phyloP scores from a whole-genome alignment of 2,888 invertebrate genomes.

The Drosophila neutralis region DNA sequence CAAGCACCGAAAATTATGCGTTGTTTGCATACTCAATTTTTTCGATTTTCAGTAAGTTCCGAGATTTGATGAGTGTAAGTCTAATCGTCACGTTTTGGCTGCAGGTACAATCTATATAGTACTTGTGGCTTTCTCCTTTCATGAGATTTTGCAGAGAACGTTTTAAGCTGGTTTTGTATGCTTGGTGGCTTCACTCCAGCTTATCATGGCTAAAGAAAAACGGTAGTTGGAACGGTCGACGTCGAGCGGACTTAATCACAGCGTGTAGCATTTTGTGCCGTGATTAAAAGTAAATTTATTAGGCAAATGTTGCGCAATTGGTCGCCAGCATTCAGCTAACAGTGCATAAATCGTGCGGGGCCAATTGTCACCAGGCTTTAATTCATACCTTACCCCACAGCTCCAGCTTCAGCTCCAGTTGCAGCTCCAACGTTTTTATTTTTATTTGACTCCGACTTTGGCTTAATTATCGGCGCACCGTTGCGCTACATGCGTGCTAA shows the following conservation, averaged over 20 bases:
- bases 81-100: not conserved
- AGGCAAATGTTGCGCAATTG: constrained; percentile 70
- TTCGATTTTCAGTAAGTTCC: constrained; percentile 41
- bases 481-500: constrained; percentile 82
- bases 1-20: accelerated
- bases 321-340: constrained; percentile 18
- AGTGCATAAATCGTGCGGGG: constrained; percentile 66
- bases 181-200: constrained; percentile 2
- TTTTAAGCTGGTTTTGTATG: not conserved
- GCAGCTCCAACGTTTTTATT: constrained; percentile 4
- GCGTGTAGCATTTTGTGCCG: constrained; percentile 71
- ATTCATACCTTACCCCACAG: constrained; percentile 6
- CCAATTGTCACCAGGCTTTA: constrained; percentile 70
- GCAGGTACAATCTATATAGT: constrained; percentile 23
- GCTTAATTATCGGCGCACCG: constrained; percentile 74
- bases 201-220: constrained; percentile 45
- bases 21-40: constrained; percentile 16
- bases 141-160: constrained; percentile 18
- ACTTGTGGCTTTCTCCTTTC: constrained; percentile 29
- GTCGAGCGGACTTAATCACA: constrained; percentile 57
- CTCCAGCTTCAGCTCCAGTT: constrained; percentile 17
- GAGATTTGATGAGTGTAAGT: no score
- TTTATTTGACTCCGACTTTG: constrained; percentile 5
- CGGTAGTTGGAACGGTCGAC: constrained; percentile 45
- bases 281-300: constrained; percentile 76